A percentile compares a stretch with the other conserved stretches of the same genome.
Conservation (phyloP, 2,113 vertebrate genomes). For the Dryoscopus gambensis region DNA sequence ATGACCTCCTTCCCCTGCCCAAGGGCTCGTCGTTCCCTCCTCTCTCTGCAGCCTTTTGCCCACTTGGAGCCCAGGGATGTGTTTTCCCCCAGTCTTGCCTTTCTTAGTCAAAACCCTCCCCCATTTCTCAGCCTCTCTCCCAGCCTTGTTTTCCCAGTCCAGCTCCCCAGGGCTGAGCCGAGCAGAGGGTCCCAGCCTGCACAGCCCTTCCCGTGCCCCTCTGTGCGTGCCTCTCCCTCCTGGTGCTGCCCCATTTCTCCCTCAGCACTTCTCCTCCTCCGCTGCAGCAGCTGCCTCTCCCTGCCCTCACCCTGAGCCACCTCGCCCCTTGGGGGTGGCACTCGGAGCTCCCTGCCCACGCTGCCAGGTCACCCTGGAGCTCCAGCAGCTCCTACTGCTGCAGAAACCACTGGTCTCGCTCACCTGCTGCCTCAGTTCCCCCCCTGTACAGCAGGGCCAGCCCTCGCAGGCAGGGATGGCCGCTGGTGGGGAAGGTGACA, state of each 20-base stretch:
- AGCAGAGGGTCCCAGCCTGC: not conserved
- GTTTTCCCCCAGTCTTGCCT: not conserved
- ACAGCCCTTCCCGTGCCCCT: not conserved
- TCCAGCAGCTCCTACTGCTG: not conserved
- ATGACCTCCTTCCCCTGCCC: not conserved
- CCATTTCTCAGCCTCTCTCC: not conserved
- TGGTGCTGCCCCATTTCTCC: accelerated
- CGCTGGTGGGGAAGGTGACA: not conserved
- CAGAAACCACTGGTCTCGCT: not conserved
- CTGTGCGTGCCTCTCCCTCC: not conserved
- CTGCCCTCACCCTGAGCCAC: not conserved
- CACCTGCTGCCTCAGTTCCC: not conserved
- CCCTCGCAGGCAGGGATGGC: not conserved
- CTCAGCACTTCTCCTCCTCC: not conserved
- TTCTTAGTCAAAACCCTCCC: not conserved
- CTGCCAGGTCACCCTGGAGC: not conserved
- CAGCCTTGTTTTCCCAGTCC: not conserved
- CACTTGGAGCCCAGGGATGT: not conserved
- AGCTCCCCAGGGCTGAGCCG: accelerated
- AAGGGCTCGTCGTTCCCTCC: accelerated
- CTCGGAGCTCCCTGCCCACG: not conserved
- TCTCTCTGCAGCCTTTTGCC: not conserved
- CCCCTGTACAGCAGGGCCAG: not conserved
- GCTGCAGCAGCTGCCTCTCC: not conserved
- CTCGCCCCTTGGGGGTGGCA: accelerated